Base-by-base conservation (phyloP, 2,113 vertebrate genomes). In the Leucopsar rothschildi region DNA sequence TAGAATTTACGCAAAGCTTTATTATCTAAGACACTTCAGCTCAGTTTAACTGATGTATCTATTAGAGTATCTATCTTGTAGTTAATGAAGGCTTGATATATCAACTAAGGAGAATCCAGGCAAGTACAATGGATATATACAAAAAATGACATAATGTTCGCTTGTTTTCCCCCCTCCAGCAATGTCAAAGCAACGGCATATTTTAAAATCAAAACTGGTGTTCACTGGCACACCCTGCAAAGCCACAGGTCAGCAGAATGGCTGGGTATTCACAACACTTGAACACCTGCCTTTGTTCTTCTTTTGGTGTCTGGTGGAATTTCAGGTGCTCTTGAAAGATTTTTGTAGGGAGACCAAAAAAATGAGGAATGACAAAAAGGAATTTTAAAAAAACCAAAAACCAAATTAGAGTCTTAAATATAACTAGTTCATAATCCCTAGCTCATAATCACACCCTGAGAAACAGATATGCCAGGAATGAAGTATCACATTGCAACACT, bases 21-120 rank as follows among this genome's bases (percentile, higher is more conserved):
- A 92, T 94, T 90, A 88, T 57, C 79, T 69, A 31, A 82, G 82
- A 90, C 86, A 90, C 42, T 88, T 88, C 50, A 77, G 35, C 39
- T 88, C 71, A 81, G 35, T 77, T 90, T 94, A 94, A 94, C 52
- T 83, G 85, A 88, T 93, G 29, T 39, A 86, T 61, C 80, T 88
- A 75, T 81, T 83, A 93, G 21, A 8, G 53, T 70, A 92, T 77
- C 27, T 83, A 6, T 88, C 85, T 86, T 92, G 66, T 6, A 53
- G 57, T 40, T 90, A 80, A 87, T 73, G 90, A 92, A 88, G 33
- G 45, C 29, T 73, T 55, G 92, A 86, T 77, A 21, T 10, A 63
- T 59, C 68, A 94, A 4, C 39, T 73, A 77, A 70, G 28, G 37
- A 77, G 45, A 92, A 94, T 45, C 63, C 52, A 63, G 44, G 72